Percentiles rank a stretch among this genome's conserved stretches.
Evolutionary conservation across 1,140 invertebrate genomes (phyloP).

Genomic region (Anadara kagoshimensis): DNA sequence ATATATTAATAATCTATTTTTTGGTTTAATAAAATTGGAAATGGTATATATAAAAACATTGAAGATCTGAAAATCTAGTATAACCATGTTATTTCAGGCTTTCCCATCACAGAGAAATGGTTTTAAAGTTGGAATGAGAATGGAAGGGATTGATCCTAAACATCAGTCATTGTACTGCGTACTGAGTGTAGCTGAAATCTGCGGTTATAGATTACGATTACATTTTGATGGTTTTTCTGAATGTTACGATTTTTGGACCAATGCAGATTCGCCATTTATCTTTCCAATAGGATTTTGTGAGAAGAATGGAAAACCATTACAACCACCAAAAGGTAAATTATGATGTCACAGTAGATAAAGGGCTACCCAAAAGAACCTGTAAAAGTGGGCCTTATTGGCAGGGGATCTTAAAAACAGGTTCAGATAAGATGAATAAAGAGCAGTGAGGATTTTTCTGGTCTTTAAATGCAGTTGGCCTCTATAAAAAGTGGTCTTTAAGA

Average conservation of each 20-base stretch:
- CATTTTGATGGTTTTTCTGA: constrained; percentile 95
- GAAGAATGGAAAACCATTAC: constrained; percentile 67
- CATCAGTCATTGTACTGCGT: constrained; percentile 93
- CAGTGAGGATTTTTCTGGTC: too few relatives aligned
- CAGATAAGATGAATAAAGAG: background rate
- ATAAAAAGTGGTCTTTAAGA: too few relatives aligned
- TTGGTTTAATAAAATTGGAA: too few relatives aligned
- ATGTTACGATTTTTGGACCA: constrained; percentile 95
- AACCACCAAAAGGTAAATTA: constrained; percentile 81
- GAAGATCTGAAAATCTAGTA: too few relatives aligned
- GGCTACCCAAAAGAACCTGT: too few relatives aligned
- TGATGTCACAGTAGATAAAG: background rate
- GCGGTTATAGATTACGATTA: constrained; percentile 84
- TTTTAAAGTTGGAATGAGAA: constrained; percentile 93
- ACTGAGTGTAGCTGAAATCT: constrained; percentile 87
- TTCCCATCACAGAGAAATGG: constrained; percentile 76
- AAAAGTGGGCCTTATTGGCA: too few relatives aligned
- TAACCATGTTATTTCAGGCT: constrained; percentile 53
- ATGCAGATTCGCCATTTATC: constrained; percentile 91
- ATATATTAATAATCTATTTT: too few relatives aligned
- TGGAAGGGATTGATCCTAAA: constrained; percentile 95
- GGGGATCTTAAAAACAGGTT: too few relatives aligned
- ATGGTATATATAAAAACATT: too few relatives aligned
- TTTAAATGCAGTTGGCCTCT: too few relatives aligned
- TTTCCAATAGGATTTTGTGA: constrained; percentile 96